Evolutionary conservation across 2,888 invertebrate species (phyloP), one percentile per base, ranked within the genome.

Genomic region (Acleris cristana): DNA sequence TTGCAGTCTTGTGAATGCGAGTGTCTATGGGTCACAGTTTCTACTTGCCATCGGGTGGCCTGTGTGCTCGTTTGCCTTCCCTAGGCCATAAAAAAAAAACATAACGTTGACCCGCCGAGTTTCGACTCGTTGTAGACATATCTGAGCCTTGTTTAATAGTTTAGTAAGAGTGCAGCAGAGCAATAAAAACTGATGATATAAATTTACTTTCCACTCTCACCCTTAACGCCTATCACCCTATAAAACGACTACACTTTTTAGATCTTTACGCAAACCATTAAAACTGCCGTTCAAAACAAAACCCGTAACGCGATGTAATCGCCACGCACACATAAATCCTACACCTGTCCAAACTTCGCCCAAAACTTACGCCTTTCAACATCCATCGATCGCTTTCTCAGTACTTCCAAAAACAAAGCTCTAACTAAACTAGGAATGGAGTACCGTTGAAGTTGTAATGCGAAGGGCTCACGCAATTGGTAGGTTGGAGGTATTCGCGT

Each of bases 291-390:
- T 53, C 34, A 18, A 45, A 18, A 12, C 21, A 21, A 19, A 26
- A 51, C 30, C 16, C 59, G 48, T 23, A 69, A 68, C 69, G 69
- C 76, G 84, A 85, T 84, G 83, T 76, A 72, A 87, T 86, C 84
- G 77, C 74, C 85, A 85, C 86, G 84, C 82, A 79, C 73, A 74
- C 81, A 86, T 87, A 88, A 88, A 87, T 87, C 83, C 83, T 82
- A 85, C 88, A 87, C 88, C 87, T 87, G 88, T 84, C 86, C 70
- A 40, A 40, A 71, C 71, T 52, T 57, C 55, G 48, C 63, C 45
- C 19, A 16, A 61, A 63, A 23, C 30, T 44, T 40, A 54, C 56
- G n/a, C 8, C 7, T 19, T 34, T 12, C 53, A 19, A 53, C 58
- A 63, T 66, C 12, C 69, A 69, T 55, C 58, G 59, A 53, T 18